These are phyloP conservation scores for Pocillopora meandrina DNA, from an alignment of 92 coral and sea anemone genomes.

Conservation along the genomic window DNA sequence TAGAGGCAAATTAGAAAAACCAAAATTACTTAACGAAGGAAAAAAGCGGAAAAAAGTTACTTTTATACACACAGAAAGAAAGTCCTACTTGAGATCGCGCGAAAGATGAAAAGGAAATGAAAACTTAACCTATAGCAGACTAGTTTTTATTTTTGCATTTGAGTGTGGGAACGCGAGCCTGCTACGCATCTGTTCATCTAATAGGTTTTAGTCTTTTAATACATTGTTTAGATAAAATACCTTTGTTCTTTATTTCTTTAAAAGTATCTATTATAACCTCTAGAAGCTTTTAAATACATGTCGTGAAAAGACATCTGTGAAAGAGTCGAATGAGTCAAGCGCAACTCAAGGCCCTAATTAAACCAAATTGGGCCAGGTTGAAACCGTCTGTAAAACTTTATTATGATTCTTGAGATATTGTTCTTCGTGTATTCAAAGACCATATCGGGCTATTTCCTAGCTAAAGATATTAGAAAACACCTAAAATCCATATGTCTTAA, in stretches of 20 bases:
- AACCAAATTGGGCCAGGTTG: conserved; percentile 64
- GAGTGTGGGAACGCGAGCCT: conserved; percentile 74
- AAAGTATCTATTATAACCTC: conserved; percentile 78
- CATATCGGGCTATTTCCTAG: conserved; percentile 61
- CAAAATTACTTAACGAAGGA: not conserved
- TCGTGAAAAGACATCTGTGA: conserved; percentile 71
- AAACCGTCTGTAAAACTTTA: conserved; percentile 41
- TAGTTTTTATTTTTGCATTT: conserved; percentile 65
- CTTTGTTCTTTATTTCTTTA: conserved; percentile 71
- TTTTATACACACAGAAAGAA: conserved; percentile 13
- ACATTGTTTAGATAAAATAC: conserved; percentile 86
- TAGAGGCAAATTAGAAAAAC: not conserved
- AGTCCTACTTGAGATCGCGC: conserved; percentile 15
- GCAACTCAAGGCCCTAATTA: conserved; percentile 62
- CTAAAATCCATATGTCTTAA: conserved; percentile 53
- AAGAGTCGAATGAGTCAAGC: conserved; percentile 37
- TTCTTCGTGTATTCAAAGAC: conserved; percentile 49
- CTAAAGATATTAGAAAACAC: conserved; percentile 31
- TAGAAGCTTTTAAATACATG: conserved; percentile 86
- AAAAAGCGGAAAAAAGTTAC: not conserved
- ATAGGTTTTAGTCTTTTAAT: conserved; percentile 83
- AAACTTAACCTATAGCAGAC: conserved; percentile 50
- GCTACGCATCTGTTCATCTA: conserved; percentile 77
- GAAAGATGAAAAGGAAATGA: conserved; percentile 35
- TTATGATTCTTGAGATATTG: conserved; percentile 32